Base-by-base conservation (phyloP, 2,888 invertebrate species). In the Sesia apiformis region DNA sequence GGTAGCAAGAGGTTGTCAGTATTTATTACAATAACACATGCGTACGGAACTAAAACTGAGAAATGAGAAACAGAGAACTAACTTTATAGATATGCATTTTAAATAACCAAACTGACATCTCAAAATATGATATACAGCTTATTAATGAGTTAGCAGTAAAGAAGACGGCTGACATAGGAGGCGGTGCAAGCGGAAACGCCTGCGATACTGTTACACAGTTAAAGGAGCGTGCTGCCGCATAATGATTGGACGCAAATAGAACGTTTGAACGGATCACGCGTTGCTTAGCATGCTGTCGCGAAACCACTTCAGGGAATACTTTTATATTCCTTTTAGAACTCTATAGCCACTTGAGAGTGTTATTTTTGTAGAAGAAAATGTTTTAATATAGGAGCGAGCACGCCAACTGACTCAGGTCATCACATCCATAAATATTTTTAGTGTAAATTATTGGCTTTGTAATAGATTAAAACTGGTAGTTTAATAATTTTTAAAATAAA, bases 201-300 rank as follows among this genome's bases (percentile, higher is more conserved):
- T 72, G 65, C 76, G 79, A 77, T 84, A 83, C 83, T 79, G 84
- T 82, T 84, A 82, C 82, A 83, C 81, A 83, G 84, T 81, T 76
- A 78, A 69, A 82, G 78, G 76, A 78, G 85, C 84, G 85, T 86
- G 87, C 72, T 67, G 71, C 67, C 70, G 87, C 87, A 88, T 88
- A 88, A 87, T 84, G 81, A 86, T 86, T 71, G 75, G 72, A 77
- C 79, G 71, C 75, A 81, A 84, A 86, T 84, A 86, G 83, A 82
- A 74, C 80, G 76, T 79, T 74, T 73, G 75, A 76, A 70, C 70
- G 69, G 61, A 58, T 66, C 58, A 54, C 52, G 52, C 60, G 56
- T 39, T 50, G 38, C 50, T 50, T 50, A 50, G 50, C 78, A 76
- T 76, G 75, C 75, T 80, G 81, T 81, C 78, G 83, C 81, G 72